Evolutionary conservation across 2,113 vertebrate genomes (phyloP), one percentile per base, ranked within the genome.

Genomic region (crab-eating macaque (Macaca fascicularis)): DNA sequence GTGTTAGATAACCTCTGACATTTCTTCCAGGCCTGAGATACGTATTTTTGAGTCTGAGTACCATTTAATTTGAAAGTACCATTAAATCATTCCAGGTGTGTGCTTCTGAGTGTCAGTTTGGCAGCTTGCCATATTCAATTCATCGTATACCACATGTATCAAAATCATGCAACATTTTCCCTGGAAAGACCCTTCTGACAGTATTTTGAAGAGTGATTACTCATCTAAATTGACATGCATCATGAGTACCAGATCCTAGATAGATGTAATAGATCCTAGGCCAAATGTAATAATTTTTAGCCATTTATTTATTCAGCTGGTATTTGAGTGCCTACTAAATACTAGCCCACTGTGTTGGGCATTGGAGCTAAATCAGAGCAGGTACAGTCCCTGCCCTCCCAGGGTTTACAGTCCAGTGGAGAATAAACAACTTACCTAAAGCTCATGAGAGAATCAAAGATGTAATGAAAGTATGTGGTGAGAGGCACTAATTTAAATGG

Each of bases 191-290:
- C 43, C 19, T 93, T 86, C 19, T 70, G 32, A 43, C 69, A 57
- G 38, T 84, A 89, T 78, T 97, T 97, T 93, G 52, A 95, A 94
- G 59, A 88, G 45, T 43, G 91, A 48, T 78, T 93, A 43, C 70
- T 90, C 89, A 91, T 32, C 67, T 86, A 93, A 92, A 61, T 83
- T 90, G 61, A 25, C 27, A 79, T 55, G 13, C 32, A 69, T 89
- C 43, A 57, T 94, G 43, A 93, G 8, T 40, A 83, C 17, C 16
- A 93, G 48, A 74, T 38, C 59, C 82, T 20, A 20, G 52, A 55
- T 20, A 55, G 52, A 55, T 55, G 19, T 20, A 61, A 23, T 55
- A 74, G 76, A 90, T 43, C 8, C 30, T 27, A 80, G 61, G 27
- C 16, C 35, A 45, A 20, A 79, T 93, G 7, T 81, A 76, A 82